These are phyloP conservation scores for Chaenocephalus aceratus DNA, from an alignment of 2,113 vertebrate species.

Conservation along the genomic window DNA sequence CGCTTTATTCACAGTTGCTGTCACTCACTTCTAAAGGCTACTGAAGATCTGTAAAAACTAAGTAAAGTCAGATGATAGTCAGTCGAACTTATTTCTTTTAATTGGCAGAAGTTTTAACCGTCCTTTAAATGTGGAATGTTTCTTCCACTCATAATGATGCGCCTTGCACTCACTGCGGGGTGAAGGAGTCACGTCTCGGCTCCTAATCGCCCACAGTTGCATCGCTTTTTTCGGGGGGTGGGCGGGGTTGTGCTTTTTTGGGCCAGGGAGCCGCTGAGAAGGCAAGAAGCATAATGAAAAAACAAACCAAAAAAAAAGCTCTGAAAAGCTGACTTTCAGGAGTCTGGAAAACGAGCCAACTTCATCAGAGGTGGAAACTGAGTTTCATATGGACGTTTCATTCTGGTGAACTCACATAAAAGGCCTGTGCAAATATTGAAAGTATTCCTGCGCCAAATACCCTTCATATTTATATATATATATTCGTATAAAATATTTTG, in stretches of 20 bases:
- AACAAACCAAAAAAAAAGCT: neutral
- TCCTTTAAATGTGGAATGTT: constrained; percentile 54
- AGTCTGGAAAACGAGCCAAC: constrained; percentile 77
- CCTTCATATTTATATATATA: constrained; percentile 39
- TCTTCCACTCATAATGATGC: constrained; percentile 55
- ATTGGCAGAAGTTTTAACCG: neutral
- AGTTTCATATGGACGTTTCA: constrained; percentile 37
- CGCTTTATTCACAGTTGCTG: neutral
- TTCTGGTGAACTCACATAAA: constrained; percentile 62
- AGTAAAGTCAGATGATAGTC: constrained; percentile 8
- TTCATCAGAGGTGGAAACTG: constrained; percentile 75
- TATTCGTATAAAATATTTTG: neutral
- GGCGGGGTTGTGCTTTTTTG: constrained; percentile 9
- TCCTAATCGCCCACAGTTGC: constrained; percentile 59
- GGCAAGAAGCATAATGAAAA: constrained; percentile 59
- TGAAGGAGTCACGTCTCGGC: constrained; percentile 61
- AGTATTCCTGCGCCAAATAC: constrained; percentile 57
- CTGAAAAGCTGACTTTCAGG: constrained; percentile 74
- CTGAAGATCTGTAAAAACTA: neutral
- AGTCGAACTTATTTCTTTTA: constrained; percentile 35
- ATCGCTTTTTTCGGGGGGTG: neutral
- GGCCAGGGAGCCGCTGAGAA: constrained; percentile 62
- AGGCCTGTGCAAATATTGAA: constrained; percentile 67
- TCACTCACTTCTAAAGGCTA: constrained; percentile 15
- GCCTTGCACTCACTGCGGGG: constrained; percentile 40